These are phyloP conservation scores for Mongoloraphidia duomilia DNA, from an alignment of 2,888 invertebrate species.

Conservation along the genomic window DNA sequence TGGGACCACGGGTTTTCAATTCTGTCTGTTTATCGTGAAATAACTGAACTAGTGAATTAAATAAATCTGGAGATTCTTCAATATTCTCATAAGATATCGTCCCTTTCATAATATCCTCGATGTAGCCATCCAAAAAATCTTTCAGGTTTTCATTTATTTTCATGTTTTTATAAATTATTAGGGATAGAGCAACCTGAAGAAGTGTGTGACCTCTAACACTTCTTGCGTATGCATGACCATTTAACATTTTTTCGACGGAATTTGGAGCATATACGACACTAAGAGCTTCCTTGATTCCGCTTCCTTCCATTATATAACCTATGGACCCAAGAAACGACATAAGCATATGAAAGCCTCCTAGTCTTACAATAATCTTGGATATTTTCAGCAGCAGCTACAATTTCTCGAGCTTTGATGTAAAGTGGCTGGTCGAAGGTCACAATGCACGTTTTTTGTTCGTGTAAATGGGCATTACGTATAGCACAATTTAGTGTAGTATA, in stretches of 20 bases:
- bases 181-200: constrained; percentile 3
- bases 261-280: constrained; percentile 15
- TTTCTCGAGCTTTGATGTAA: not conserved
- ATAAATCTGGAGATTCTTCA: too few relatives aligned
- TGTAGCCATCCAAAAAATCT: too few relatives aligned
- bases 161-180: constrained; percentile 3
- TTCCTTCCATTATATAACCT: constrained; percentile 16
- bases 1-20: constrained; percentile 7
- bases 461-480: not conserved
- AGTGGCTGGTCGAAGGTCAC: too few relatives aligned
- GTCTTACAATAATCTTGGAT: constrained; percentile 14
- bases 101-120: too few relatives aligned
- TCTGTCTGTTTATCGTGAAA: constrained; percentile 5
- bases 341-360: constrained; percentile 25
- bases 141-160: too few relatives aligned
- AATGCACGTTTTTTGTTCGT: too few relatives aligned
- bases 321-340: constrained; percentile 17
- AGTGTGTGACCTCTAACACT: constrained; percentile 1
- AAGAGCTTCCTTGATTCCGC: constrained; percentile 16
- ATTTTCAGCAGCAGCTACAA: not conserved
- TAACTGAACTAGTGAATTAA: too few relatives aligned
- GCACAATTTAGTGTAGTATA: not conserved
- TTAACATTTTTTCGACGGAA: constrained; percentile 22
- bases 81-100: too few relatives aligned
- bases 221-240: constrained; percentile 9